Evolutionary conservation across 2,888 invertebrate genomes (phyloP).

Genomic region (Pseudococcus jackbeardsleyi): DNA sequence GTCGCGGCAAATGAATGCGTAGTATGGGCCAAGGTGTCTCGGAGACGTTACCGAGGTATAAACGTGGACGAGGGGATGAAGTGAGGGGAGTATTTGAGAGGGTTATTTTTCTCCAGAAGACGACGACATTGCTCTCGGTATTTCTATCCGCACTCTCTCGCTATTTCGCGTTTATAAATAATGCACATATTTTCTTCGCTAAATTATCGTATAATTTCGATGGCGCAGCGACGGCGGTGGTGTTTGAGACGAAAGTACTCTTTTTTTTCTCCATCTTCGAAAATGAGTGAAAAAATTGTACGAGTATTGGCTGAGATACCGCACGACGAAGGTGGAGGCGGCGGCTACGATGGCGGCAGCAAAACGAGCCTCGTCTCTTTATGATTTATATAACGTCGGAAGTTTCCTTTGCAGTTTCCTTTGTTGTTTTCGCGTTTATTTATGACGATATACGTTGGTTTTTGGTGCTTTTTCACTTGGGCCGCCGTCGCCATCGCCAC

Average conservation of each 20-base stretch:
- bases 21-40: constrained; percentile 11
- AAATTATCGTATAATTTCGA: constrained; percentile 60
- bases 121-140: background rate
- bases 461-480: constrained; percentile 36
- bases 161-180: constrained; percentile 51
- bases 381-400: constrained; percentile 60
- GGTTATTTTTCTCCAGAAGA: constrained; percentile 24
- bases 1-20: constrained; percentile 31
- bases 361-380: constrained; percentile 48
- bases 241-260: background rate
- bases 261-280: constrained; percentile 17
- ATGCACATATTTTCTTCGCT: constrained; percentile 59
- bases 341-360: background rate
- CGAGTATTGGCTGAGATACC: background rate
- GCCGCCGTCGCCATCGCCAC: background rate
- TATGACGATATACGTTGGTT: constrained; percentile 52
- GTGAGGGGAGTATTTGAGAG: background rate
- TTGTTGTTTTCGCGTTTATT: constrained; percentile 60
- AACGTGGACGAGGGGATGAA: background rate
- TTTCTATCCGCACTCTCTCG: background rate
- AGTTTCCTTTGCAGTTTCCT: constrained; percentile 60
- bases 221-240: background rate
- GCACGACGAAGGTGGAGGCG: background rate
- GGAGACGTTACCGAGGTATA: background rate
- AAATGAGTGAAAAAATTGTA: background rate